Evolutionary conservation across 2,888 invertebrate genomes (phyloP).

Genomic region (Apamea anceps): DNA sequence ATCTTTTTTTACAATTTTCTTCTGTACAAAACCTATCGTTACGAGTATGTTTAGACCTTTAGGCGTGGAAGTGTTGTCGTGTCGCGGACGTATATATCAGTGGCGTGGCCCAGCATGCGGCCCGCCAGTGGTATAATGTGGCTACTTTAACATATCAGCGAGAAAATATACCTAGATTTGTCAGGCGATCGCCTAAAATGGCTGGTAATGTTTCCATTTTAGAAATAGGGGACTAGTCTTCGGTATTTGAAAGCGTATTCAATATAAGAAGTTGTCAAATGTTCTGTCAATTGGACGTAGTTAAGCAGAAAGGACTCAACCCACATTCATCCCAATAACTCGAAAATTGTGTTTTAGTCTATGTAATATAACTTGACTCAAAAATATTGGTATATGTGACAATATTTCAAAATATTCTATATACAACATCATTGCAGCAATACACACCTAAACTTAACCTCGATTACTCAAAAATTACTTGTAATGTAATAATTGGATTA

Average conservation of each 20-base stretch:
- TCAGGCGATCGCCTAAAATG: constrained; percentile 68
- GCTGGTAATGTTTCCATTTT: constrained; percentile 20
- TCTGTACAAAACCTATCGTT: not conserved
- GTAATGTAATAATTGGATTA: too few relatives aligned
- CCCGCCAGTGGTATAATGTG: constrained; percentile 56
- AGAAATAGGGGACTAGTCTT: constrained; percentile 17
- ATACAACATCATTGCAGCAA: too few relatives aligned
- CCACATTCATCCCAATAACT: too few relatives aligned
- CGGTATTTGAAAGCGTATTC: not conserved
- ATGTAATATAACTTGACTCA: too few relatives aligned
- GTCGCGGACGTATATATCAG: constrained; percentile 66
- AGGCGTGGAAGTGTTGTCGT: constrained; percentile 62
- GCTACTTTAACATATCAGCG: constrained; percentile 66
- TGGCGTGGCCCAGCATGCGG: constrained; percentile 56
- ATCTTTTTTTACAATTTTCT: not conserved
- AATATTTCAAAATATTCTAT: too few relatives aligned
- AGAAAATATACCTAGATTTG: constrained; percentile 69
- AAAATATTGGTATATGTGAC: too few relatives aligned
- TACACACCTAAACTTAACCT: too few relatives aligned
- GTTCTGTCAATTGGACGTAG: not conserved
- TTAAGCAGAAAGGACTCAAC: too few relatives aligned
- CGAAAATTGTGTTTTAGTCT: too few relatives aligned
- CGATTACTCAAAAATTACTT: too few relatives aligned
- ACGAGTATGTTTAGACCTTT: constrained; percentile 54
- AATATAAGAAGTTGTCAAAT: not conserved